A percentile compares a stretch with the other conserved stretches of the same genome.
Conservation (phyloP, 2,888 invertebrate species). For the Corbicula japonica region DNA sequence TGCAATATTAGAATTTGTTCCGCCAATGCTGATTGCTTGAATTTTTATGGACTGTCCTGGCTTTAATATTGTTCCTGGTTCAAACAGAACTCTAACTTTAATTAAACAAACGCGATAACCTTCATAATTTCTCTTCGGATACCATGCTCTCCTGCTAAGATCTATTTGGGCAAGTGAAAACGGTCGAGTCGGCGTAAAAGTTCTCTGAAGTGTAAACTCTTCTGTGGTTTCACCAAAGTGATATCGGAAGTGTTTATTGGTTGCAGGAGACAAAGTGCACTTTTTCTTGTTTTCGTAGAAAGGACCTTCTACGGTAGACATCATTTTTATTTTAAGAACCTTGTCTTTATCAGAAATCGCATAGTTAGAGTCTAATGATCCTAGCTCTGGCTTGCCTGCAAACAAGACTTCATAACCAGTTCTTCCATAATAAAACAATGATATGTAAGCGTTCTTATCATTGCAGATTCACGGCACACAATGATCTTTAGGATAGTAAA, state of each 20-base stretch:
- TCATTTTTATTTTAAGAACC: background rate
- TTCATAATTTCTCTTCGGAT: background rate
- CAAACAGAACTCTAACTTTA: background rate
- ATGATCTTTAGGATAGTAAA: background rate
- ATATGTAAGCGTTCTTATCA: background rate
- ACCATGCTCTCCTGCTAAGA: background rate
- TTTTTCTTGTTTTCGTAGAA: background rate
- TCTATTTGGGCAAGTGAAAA: background rate
- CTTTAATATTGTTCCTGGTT: background rate
- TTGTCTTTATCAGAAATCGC: background rate
- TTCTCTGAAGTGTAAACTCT: background rate
- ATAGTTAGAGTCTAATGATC: background rate
- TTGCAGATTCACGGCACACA: background rate
- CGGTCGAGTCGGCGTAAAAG: background rate
- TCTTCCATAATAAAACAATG: background rate
- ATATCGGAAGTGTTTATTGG: background rate
- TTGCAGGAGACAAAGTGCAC: background rate
- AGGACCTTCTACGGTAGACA: background rate
- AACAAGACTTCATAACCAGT: background rate
- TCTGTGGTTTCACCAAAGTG: background rate
- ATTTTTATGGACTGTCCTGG: background rate
- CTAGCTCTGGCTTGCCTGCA: background rate
- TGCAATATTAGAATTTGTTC: background rate
- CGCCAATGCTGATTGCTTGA: background rate
- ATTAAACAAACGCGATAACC: constrained; percentile 1